Evolutionary conservation across 64 coral and sea anemone genomes (phyloP), one percentile per base, ranked within the genome.

Genomic region (Pachyseris speciosa): DNA sequence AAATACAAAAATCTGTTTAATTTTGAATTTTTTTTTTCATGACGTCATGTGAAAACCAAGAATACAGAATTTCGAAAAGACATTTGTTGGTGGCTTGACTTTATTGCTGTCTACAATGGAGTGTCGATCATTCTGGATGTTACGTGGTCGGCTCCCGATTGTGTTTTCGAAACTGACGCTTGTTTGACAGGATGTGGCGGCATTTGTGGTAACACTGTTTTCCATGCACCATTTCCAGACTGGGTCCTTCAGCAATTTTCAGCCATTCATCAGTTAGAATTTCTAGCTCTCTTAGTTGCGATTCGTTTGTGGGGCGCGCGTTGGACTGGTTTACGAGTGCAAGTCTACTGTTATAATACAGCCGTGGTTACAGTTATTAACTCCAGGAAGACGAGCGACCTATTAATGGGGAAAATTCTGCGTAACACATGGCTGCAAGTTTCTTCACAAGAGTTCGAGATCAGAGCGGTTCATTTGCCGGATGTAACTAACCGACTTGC

Each of bases 171-270:
- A 8, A 87, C 67, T 9, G 84, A 87, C 44, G 67, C 84, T 7
- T 87, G 84, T 72, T 64, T 72, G 13, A 38, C 85, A 37, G 68
- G 85, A 26, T 88, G 85, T 59, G 85, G 85, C 19, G 85, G 85
- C 50, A 9, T 88, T 29, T 52, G 29, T 43, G 68, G 85, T 38
- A 6, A 57, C 29, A 22, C 12, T 17, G 12, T 72, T 74, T 74
- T 88, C 50, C 68, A 88, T 37, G 39, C 42, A 27, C 45, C 53
- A 2, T 88, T 88, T 60, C 85, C 67, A 16, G 50, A 75, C 47
- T 74, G 32, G 32, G 37, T 88, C 26, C 25, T 36, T 2, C 26
- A 72, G 42, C 31, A 53, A 27, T 53, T 72, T 19, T 7, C 36
- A 22, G 41, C 66, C 19, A 88, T 88, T 58, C 66, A 88, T 88